Evolutionary conservation across 2,113 vertebrate species (phyloP).

Genomic region (Rhinopithecus roxellana): DNA sequence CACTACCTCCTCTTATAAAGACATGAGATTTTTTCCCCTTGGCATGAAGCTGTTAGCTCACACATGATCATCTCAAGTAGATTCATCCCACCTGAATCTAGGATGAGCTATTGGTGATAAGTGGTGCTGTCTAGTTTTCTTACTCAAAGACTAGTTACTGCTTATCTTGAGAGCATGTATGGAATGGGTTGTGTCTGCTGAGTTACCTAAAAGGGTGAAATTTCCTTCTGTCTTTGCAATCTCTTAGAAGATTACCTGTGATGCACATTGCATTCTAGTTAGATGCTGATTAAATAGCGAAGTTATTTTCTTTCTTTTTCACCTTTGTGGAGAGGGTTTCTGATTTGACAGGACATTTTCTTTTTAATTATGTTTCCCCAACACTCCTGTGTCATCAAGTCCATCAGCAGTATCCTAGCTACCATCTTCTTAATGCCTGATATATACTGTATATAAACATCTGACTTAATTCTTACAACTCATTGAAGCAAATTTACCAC

Average conservation of each 20-base stretch:
- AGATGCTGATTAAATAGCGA: neutral
- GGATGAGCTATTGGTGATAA: neutral
- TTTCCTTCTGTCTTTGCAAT: neutral
- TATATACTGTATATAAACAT: neutral
- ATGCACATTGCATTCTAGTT: neutral
- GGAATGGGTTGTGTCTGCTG: neutral
- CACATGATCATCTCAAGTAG: too few relatives aligned
- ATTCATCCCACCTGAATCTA: neutral
- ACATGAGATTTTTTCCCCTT: neutral
- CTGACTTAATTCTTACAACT: neutral
- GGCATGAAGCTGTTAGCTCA: neutral
- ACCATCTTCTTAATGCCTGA: neutral
- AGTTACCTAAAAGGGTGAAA: neutral
- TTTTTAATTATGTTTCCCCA: neutral
- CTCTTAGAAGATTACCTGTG: neutral
- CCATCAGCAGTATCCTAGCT: neutral
- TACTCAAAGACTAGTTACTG: neutral
- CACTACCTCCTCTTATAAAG: neutral
- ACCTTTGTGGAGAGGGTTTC: neutral
- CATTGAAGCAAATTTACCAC: neutral
- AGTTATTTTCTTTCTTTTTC: neutral
- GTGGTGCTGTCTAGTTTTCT: neutral
- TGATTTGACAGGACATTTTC: neutral
- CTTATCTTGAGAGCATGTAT: neutral
- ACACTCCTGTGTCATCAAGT: neutral